Evolutionary conservation across 1,140 invertebrate genomes (phyloP), one percentile per base, ranked within the genome.

Genomic region (Zaprionus nigranus): DNA sequence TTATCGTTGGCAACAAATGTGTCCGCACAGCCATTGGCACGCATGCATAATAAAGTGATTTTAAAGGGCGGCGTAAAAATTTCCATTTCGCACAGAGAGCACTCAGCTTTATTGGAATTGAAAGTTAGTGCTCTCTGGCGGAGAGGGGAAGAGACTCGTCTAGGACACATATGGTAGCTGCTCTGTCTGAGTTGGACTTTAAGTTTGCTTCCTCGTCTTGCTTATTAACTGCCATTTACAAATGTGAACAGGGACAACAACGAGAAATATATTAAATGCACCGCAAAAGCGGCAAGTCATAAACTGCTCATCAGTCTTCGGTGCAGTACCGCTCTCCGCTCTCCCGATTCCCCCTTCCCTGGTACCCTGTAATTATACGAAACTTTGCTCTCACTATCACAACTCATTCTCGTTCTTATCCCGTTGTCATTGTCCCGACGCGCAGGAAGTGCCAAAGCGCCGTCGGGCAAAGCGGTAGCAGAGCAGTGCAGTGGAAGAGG

Each of bases 11-110:
- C 43, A 88, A 88, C 84, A 84, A 87, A 81, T 83, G 83, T 83
- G 81, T 88, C 80, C 82, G 56, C 79, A 76, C 65, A 38, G 63
- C 49, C 84, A 77, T 80, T 81, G 76, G 76, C 79, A 85, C 70
- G 77, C 79, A 80, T 84, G 81, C 88, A 87, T 91, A 91, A 91
- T 91, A 91, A 91, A 91, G 88, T 81, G 79, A 91, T 91, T 91
- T 91, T 90, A 91, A 91, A 91, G 82, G 80, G 81, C 81, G 84
- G 75, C 81, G 85, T 85, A 85, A 90, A 46, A 90, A 88, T 76
- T 88, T 90, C 85, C 85, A 88, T 88, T 88, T 88, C 75, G 64
- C 65, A 46, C 28, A 9, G 11, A 51, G 75, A 51, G 81, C 88
- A 91, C 88, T 91, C 88, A 91, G 80, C 75, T 88, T 91, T 91